Conservation (phyloP, 2,113 vertebrate genomes). For the Aythya baeri region DNA sequence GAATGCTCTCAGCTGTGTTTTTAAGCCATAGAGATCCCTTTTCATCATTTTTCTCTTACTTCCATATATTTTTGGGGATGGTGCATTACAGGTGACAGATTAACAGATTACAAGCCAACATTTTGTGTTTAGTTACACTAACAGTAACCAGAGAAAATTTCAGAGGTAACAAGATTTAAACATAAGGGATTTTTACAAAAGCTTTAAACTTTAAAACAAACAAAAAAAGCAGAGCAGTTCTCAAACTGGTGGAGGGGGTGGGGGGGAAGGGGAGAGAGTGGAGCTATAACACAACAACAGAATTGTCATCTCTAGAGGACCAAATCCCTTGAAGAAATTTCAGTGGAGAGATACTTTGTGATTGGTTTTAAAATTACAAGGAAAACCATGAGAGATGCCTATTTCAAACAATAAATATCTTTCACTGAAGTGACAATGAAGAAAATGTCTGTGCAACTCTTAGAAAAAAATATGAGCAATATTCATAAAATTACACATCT, state of each 20-base stretch:
- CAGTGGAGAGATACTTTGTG: background rate
- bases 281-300: fast-evolving
- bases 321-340: background rate
- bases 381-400: background rate
- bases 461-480: background rate
- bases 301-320: background rate
- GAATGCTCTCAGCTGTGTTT: background rate
- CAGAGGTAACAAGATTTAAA: background rate
- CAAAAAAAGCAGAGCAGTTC: background rate
- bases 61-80: background rate
- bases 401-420: background rate
- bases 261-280: fast-evolving
- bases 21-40: background rate
- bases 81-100: background rate
- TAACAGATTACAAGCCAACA: background rate
- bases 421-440: background rate
- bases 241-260: background rate
- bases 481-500: background rate
- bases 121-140: background rate
- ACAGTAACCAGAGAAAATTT: background rate
- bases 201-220: background rate
- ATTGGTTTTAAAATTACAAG: background rate
- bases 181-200: background rate
- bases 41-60: background rate
- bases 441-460: background rate